These are phyloP conservation scores for Lycocerus yunnanus DNA, from an alignment of 2,888 invertebrate species.

Conservation along the genomic window DNA sequence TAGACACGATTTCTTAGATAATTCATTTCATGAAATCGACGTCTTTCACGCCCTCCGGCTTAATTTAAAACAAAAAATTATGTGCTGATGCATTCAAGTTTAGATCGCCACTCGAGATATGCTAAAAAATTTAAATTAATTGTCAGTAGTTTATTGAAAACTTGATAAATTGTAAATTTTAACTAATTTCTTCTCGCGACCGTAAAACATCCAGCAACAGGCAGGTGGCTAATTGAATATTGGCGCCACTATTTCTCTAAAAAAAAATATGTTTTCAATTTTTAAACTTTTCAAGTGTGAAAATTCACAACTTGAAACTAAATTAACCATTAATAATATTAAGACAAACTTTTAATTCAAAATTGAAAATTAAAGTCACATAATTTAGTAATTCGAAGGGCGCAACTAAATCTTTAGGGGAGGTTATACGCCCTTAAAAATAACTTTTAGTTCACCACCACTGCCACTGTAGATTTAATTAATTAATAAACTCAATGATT, in stretches of 20 bases:
- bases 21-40: not conserved
- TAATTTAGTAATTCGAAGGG: not conserved
- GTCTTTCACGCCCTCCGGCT: constrained; percentile 14
- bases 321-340: not conserved
- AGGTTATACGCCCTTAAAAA: not conserved
- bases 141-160: constrained; percentile 36
- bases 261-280: not conserved
- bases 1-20: not conserved
- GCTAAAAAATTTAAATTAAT: constrained; percentile 38
- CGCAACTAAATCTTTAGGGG: not conserved
- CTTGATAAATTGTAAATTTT: constrained; percentile 36
- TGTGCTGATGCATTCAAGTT: not conserved
- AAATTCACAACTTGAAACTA: not conserved
- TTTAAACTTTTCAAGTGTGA: not conserved
- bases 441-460: not conserved
- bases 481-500: not conserved
- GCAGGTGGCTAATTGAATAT: constrained; percentile 41
- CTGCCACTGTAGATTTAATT: not conserved
- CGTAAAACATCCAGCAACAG: constrained; percentile 29
- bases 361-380: not conserved
- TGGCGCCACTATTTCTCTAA: constrained; percentile 37
- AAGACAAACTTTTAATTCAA: not conserved
- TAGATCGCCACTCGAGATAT: constrained; percentile 27
- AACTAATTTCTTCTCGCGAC: constrained; percentile 32
- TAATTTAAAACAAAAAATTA: constrained; percentile 7